Percentiles rank a stretch among this genome's conserved stretches.
phyloP scores from a whole-genome alignment of 2,888 invertebrate species.

The Polydrusus tereticollis region DNA sequence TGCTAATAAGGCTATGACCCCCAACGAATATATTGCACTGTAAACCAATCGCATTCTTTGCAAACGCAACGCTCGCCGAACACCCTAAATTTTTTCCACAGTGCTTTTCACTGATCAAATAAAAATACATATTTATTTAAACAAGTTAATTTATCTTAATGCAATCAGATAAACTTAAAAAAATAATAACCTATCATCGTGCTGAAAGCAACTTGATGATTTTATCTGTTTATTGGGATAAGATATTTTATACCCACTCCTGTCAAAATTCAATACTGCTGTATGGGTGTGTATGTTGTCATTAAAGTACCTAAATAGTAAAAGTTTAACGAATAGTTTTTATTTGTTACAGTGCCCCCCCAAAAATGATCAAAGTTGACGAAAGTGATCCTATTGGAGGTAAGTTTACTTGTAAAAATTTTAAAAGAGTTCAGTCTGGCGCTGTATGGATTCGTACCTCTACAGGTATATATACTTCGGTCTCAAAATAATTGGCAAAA shows the following conservation, averaged over 20 bases:
- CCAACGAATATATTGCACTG: no score
- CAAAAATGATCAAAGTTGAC: conserved; percentile 44
- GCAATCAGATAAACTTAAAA: not conserved
- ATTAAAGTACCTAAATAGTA: not conserved
- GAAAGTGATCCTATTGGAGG: conserved; percentile 45
- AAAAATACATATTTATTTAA: not conserved
- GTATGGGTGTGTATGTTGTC: conserved; percentile 15
- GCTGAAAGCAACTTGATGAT: conserved; percentile 5
- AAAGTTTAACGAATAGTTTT: not conserved
- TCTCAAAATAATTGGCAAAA: no score
- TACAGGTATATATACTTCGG: no score
- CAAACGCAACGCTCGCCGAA: no score
- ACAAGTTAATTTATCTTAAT: not conserved
- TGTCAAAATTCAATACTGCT: conserved; percentile 1
- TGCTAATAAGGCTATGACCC: no score
- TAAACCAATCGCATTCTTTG: no score
- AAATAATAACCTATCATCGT: not conserved
- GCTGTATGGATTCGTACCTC: no score
- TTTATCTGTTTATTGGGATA: conserved; percentile 22
- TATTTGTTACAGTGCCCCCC: not conserved
- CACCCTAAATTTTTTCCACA: no score
- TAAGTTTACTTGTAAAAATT: conserved; percentile 23
- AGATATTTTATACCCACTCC: conserved; percentile 1
- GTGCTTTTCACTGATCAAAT: no score
- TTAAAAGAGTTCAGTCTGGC: no score